These are phyloP conservation scores for Melieria omissa DNA, from an alignment of 2,888 invertebrate genomes.

Conservation along the genomic window DNA sequence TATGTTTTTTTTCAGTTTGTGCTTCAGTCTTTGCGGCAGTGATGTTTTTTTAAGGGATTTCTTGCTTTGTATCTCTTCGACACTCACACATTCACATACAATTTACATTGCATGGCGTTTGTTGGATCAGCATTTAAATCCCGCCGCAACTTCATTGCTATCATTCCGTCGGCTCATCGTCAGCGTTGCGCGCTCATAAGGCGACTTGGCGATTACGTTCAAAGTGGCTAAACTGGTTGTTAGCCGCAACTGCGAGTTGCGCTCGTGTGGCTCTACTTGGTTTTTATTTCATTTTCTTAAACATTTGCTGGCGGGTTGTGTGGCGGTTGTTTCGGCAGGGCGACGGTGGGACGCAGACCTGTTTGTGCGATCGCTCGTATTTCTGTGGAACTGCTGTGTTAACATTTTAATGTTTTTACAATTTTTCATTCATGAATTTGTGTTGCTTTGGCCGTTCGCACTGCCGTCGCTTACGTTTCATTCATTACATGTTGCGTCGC, in stretches of 20 bases:
- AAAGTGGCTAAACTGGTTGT: constrained; percentile 40
- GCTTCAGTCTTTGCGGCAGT: no score
- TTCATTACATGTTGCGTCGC: constrained; percentile 12
- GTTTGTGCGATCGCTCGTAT: constrained; percentile 24
- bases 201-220: constrained; percentile 25
- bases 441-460: constrained; percentile 11
- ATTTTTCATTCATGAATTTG: constrained; percentile 46
- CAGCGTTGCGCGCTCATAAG: no score
- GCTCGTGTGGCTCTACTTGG: no score
- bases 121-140: no score
- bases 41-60: no score
- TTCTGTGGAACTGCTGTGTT: constrained; percentile 52
- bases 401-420: constrained; percentile 44
- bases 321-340: not conserved
- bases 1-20: no score
- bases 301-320: constrained; percentile 13
- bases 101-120: no score
- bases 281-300: no score
- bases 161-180: no score
- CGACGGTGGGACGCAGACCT: not conserved
- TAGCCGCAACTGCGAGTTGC: constrained; percentile 4
- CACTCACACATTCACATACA: no score
- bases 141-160: no score
- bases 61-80: no score
- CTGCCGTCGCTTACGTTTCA: constrained; percentile 17